These are phyloP conservation scores for Coluber constrictor DNA, from an alignment of 2,797 vertebrate species.

Conservation along the genomic window DNA sequence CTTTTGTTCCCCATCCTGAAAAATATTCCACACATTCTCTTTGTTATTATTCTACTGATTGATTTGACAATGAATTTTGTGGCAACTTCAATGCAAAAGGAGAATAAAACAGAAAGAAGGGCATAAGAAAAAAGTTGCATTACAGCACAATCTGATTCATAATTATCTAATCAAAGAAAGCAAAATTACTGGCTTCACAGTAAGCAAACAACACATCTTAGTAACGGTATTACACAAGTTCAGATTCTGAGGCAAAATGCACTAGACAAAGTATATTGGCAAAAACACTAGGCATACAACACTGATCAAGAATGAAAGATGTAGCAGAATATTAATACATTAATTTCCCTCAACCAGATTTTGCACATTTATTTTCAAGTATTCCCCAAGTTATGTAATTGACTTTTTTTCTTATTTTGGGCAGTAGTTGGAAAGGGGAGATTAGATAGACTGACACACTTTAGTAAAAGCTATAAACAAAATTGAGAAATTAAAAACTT, in stretches of 20 bases:
- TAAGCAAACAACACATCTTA: slow-evolving; percentile 74
- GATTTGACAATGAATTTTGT: slow-evolving; percentile 67
- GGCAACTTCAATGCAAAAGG: slow-evolving; percentile 69
- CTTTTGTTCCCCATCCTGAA: slow-evolving; percentile 67
- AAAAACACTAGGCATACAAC: slow-evolving; percentile 69
- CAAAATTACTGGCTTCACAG: slow-evolving; percentile 70
- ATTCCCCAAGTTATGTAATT: slow-evolving; percentile 55
- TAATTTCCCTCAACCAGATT: slow-evolving; percentile 62
- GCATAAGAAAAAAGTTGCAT: slow-evolving; percentile 56
- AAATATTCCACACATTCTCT: slow-evolving; percentile 65
- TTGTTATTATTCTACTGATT: slow-evolving; percentile 42
- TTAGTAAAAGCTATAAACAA: slow-evolving; percentile 68
- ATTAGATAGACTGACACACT: slow-evolving; percentile 62
- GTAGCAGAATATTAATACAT: slow-evolving; percentile 65
- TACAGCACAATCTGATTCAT: slow-evolving; percentile 68
- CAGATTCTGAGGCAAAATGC: slow-evolving; percentile 69
- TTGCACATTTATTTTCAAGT: slow-evolving; percentile 65
- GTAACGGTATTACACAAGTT: slow-evolving; percentile 72
- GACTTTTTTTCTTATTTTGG: slow-evolving; percentile 50
- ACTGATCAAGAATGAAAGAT: slow-evolving; percentile 69
- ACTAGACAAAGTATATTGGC: slow-evolving; percentile 70
- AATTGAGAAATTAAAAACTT: slow-evolving; percentile 62
- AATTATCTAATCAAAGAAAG: slow-evolving; percentile 66
- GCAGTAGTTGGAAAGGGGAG: slow-evolving; percentile 29
- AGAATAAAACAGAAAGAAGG: slow-evolving; percentile 56